phyloP scores from a whole-genome alignment of 1,140 invertebrate genomes.

The Lithobius niger region DNA sequence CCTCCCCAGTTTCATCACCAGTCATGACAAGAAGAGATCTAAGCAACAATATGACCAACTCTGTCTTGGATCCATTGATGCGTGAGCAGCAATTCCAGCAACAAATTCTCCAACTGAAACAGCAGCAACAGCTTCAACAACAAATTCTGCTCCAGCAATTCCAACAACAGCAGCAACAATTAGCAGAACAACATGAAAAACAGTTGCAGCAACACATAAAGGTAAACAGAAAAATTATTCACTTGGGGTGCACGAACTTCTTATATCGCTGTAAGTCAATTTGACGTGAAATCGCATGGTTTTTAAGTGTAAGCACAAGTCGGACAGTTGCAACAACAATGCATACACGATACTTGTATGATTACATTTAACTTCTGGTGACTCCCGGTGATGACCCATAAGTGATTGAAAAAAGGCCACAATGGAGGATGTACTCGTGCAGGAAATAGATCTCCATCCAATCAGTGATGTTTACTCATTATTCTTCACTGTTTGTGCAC shows the following conservation, averaged over 20 bases:
- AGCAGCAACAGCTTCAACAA: slow-evolving; percentile 79
- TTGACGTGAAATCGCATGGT: background rate
- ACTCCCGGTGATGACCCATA: too few relatives aligned
- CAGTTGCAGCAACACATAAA: slow-evolving; percentile 74
- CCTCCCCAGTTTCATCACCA: slow-evolving; percentile 39
- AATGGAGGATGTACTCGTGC: too few relatives aligned
- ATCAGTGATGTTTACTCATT: too few relatives aligned
- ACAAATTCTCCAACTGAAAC: slow-evolving; percentile 55
- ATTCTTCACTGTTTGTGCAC: too few relatives aligned
- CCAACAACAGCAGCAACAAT: slow-evolving; percentile 71
- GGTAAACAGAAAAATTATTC: slow-evolving; percentile 45
- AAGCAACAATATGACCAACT: slow-evolving; percentile 22
- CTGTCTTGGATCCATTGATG: slow-evolving; percentile 21
- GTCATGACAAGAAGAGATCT: slow-evolving; percentile 37
- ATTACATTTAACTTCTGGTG: too few relatives aligned
- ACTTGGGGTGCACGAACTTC: too few relatives aligned
- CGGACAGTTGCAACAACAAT: too few relatives aligned
- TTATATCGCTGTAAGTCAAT: too few relatives aligned
- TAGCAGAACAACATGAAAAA: slow-evolving; percentile 75
- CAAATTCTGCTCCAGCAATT: slow-evolving; percentile 75
- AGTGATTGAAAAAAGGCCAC: too few relatives aligned
- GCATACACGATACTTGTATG: too few relatives aligned
- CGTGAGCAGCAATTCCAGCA: slow-evolving; percentile 34
- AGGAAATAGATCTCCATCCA: too few relatives aligned
- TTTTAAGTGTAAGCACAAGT: too few relatives aligned